These are phyloP conservation scores for Panurus biarmicus DNA, from an alignment of 2,113 vertebrate genomes.

Conservation along the genomic window DNA sequence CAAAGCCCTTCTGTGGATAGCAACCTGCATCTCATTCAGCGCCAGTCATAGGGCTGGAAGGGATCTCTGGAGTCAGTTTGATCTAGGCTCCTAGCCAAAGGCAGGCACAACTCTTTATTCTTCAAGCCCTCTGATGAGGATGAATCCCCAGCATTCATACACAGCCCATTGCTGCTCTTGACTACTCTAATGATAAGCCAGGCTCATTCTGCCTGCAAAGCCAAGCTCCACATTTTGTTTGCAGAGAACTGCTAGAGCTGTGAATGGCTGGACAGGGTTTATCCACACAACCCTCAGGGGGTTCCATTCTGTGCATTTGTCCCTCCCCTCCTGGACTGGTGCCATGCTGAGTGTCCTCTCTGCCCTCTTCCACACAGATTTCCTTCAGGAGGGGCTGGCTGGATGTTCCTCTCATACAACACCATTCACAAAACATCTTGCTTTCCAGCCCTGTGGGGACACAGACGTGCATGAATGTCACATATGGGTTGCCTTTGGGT, in stretches of 20 bases:
- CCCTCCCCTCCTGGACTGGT: not conserved
- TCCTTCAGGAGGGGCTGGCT: not conserved
- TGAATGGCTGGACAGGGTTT: not conserved
- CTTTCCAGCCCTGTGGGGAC: not conserved
- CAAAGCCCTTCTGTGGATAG: not conserved
- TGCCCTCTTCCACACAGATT: not conserved
- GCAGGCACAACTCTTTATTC: conserved; percentile 37
- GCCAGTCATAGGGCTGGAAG: conserved; percentile 36
- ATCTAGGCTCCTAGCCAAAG: conserved; percentile 30
- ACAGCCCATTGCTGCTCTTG: not conserved
- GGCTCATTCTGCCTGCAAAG: not conserved
- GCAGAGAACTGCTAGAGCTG: not conserved
- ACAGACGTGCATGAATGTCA: not conserved
- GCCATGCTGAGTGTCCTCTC: not conserved
- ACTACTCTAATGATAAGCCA: not conserved
- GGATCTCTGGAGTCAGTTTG: conserved; percentile 31
- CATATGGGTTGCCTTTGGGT: not conserved
- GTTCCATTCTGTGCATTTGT: not conserved
- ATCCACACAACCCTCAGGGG: not conserved
- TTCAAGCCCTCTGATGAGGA: not conserved
- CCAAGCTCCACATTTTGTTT: not conserved
- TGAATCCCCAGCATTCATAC: not conserved
- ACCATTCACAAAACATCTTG: not conserved
- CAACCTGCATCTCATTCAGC: conserved; percentile 6
- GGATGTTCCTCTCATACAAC: not conserved